These are phyloP conservation scores for Xylota sylvarum DNA, from an alignment of 2,888 invertebrate species.

Conservation along the genomic window DNA sequence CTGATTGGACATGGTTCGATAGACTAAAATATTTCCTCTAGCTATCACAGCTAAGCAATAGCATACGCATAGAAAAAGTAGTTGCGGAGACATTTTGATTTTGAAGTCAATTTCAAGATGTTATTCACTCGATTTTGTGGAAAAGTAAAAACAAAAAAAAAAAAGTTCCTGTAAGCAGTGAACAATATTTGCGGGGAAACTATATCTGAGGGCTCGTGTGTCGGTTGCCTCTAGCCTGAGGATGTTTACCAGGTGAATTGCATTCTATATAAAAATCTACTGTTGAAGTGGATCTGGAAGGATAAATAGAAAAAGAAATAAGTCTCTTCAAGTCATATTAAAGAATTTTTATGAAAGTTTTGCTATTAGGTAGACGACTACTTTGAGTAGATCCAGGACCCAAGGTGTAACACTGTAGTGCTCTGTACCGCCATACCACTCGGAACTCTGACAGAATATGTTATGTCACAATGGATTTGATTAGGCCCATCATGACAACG, in stretches of 20 bases:
- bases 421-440: too few species aligned
- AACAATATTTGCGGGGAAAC: neutral
- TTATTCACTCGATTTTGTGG: slow-evolving; percentile 5
- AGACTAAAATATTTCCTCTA: slow-evolving; percentile 72
- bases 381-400: too few species aligned
- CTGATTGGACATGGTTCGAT: slow-evolving; percentile 65
- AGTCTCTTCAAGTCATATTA: neutral
- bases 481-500: too few species aligned
- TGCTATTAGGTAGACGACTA: too few species aligned
- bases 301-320: slow-evolving; percentile 3
- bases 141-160: neutral
- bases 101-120: neutral
- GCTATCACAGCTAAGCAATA: slow-evolving; percentile 45
- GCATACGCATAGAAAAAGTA: slow-evolving; percentile 50
- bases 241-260: slow-evolving; percentile 30
- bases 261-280: slow-evolving; percentile 39
- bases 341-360: neutral
- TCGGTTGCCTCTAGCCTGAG: slow-evolving; percentile 46
- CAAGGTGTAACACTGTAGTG: too few species aligned
- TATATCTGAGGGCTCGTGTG: slow-evolving; percentile 52
- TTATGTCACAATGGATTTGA: too few species aligned
- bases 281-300: slow-evolving; percentile 58
- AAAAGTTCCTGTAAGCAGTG: neutral
- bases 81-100: slow-evolving; percentile 55
- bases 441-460: too few species aligned